These are phyloP conservation scores for Hypomesus transpacificus DNA, from an alignment of 2,113 vertebrate species.

Conservation along the genomic window DNA sequence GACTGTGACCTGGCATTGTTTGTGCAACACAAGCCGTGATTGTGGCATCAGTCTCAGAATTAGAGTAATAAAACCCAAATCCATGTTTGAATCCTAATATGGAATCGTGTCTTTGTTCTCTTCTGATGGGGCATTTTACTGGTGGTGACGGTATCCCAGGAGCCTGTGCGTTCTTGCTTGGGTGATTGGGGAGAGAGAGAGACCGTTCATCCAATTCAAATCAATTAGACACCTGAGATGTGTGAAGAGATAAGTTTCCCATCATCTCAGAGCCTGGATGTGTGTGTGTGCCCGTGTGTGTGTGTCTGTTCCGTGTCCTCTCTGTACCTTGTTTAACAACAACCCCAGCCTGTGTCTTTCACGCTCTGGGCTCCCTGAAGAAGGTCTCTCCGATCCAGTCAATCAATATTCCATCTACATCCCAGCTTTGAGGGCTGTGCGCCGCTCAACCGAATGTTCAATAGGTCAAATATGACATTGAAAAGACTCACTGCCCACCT, in stretches of 20 bases:
- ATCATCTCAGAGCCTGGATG: slow-evolving; percentile 10
- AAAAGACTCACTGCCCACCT: slow-evolving; percentile 9
- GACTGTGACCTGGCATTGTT: neutral
- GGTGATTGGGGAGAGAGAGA: neutral
- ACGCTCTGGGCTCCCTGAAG: neutral
- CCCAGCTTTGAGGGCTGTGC: slow-evolving; percentile 15
- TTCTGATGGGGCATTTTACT: neutral
- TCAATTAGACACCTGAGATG: slow-evolving; percentile 30
- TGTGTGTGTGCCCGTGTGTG: too few relatives aligned
- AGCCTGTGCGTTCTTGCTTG: neutral
- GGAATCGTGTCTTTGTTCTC: neutral
- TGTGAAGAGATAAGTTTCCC: slow-evolving; percentile 42
- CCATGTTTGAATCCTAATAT: neutral
- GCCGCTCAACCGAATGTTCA: slow-evolving; percentile 33
- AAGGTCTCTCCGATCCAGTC: slow-evolving; percentile 7
- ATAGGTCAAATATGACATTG: slow-evolving; percentile 49
- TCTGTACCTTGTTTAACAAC: slow-evolving; percentile 36
- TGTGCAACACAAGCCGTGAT: neutral
- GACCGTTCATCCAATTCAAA: neutral
- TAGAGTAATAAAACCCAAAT: neutral
- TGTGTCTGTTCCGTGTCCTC: slow-evolving; percentile 2
- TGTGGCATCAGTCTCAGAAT: neutral
- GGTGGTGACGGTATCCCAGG: neutral
- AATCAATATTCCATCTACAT: slow-evolving; percentile 52
- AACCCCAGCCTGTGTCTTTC: neutral